Base-by-base conservation (phyloP, 2,113 vertebrate species). In the Clinocottus analis region DNA sequence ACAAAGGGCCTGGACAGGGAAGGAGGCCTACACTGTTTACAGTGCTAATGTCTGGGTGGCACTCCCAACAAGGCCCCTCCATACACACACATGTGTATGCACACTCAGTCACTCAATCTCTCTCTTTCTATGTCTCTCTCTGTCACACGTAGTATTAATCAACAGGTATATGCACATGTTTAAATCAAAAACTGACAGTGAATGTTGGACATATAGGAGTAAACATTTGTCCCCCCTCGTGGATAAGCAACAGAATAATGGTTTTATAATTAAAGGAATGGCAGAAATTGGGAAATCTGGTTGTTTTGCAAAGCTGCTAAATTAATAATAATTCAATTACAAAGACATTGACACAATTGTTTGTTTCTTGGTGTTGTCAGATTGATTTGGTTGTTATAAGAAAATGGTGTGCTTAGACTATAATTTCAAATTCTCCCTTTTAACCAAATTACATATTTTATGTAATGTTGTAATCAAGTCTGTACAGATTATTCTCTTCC, bases 1-100 rank as follows among this genome's bases (percentile, higher is more conserved):
- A 93, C 93, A 94, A 93, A 94, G 79, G 82, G 63, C 80, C 84
- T 62, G 85, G 89, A 89, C 88, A 79, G 67, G 85, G 70, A 85
- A 85, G 85, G 91, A 90, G 84, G 77, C 72, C 79, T 83, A 66
- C 85, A 74, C 85, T 93, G 90, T 93, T 93, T 93, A 94, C 91
- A 88, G 90, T 91, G 93, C 85, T 91, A 82, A 89, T 89, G 87
- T 91, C 88, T 85, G 80, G 86, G 85, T 89, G 90, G 87, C 84
- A 86, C 83, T 88, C 75, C 84, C 82, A 83, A 88, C 82, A 88
- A 80, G 82, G 60, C 80, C 76, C 70, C 79, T 87, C 80, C 79
- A 79, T 58, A 75, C 73, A 75, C 79, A 85, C 72, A 73, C 68
- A 73, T 82, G 76, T 80, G 79, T 64, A 56, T 33, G 68, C 75